Evolutionary conservation across 2,888 invertebrate genomes (phyloP).

Genomic region (Dryocosmus kuriphilus): DNA sequence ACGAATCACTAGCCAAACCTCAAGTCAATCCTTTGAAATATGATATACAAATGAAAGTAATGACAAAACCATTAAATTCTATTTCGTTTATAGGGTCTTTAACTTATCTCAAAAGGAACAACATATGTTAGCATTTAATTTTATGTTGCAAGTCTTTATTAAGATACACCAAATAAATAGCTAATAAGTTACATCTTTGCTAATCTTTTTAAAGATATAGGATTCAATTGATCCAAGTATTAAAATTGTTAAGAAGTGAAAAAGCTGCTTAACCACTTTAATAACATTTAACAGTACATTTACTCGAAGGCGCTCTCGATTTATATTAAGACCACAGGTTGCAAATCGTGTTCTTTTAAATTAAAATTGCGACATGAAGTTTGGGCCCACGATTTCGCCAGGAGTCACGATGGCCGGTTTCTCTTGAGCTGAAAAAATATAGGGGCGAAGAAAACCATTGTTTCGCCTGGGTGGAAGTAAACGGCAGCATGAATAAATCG

Average conservation of each 20-base stretch:
- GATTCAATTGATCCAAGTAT: too few species aligned
- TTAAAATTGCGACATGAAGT: slow-evolving; percentile 35
- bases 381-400: slow-evolving; percentile 21
- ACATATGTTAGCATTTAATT: too few species aligned
- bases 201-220: too few species aligned
- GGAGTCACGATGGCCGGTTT: slow-evolving; percentile 34
- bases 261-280: too few species aligned
- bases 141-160: too few species aligned
- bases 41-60: not conserved
- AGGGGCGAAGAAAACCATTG: slow-evolving; percentile 40
- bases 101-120: too few species aligned
- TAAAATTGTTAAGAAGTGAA: too few species aligned
- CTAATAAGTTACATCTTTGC: too few species aligned
- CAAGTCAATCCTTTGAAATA: slow-evolving; percentile 5
- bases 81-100: too few species aligned
- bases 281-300: not conserved
- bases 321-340: not conserved
- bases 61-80: not conserved
- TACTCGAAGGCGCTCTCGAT: not conserved
- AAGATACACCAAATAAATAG: too few species aligned
- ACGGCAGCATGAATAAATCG: slow-evolving; percentile 36
- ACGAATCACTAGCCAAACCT: slow-evolving; percentile 3
- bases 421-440: slow-evolving; percentile 38
- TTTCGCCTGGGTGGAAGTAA: slow-evolving; percentile 35
- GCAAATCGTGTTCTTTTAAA: slow-evolving; percentile 38